These are phyloP conservation scores for Drosophila tristis DNA, from an alignment of 1,140 invertebrate genomes.

Conservation along the genomic window DNA sequence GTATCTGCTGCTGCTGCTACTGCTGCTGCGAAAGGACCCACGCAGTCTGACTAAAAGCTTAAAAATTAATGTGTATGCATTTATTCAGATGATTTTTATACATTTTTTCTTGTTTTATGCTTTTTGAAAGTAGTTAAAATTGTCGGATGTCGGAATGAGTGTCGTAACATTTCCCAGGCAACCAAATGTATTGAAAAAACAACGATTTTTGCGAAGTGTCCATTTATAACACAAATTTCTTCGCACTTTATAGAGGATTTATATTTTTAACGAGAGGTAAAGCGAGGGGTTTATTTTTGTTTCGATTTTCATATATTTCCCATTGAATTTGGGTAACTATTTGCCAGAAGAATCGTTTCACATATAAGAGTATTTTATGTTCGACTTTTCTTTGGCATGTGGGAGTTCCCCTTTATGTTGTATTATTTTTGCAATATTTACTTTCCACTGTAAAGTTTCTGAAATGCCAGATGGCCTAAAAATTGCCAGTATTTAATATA, in stretches of 20 bases:
- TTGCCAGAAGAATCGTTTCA: too few species aligned
- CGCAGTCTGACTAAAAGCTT: slow-evolving; percentile 22
- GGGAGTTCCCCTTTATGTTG: too few species aligned
- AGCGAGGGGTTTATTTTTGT: too few species aligned
- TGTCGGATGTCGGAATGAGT: slow-evolving; percentile 12
- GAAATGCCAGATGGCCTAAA: too few species aligned
- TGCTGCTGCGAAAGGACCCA: background rate
- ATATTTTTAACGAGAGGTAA: too few species aligned
- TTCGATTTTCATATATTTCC: background rate
- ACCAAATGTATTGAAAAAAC: slow-evolving; percentile 4
- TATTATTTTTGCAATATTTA: too few species aligned
- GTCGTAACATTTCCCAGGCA: background rate
- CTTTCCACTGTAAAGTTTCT: too few species aligned
- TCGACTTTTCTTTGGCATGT: too few species aligned
- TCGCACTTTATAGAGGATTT: too few species aligned
- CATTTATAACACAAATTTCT: too few species aligned
- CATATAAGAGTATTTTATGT: slow-evolving; percentile 1
- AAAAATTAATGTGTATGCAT: slow-evolving; percentile 60
- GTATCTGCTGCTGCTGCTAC: background rate
- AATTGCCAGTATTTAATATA: too few species aligned
- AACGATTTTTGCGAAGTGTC: background rate
- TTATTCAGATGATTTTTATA: slow-evolving; percentile 40
- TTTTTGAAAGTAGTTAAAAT: slow-evolving; percentile 13
- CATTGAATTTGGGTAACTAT: too few species aligned
- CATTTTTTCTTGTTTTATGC: background rate